Percentiles rank a stretch among this genome's conserved stretches.
These are phyloP conservation scores for Hesperia comma DNA, from an alignment of 2,888 invertebrate genomes.

Conservation along the genomic window DNA sequence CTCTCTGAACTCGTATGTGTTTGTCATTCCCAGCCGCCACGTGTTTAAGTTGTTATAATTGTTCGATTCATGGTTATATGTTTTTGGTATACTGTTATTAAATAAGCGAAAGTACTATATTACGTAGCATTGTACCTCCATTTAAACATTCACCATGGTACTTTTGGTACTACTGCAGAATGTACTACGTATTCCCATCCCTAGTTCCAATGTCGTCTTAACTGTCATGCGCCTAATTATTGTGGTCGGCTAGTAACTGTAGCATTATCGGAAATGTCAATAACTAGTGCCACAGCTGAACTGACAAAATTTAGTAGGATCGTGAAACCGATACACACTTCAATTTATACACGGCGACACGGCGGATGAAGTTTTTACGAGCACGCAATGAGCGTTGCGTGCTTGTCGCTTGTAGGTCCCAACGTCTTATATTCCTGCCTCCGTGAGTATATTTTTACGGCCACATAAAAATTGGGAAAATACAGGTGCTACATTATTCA, in stretches of 20 bases:
- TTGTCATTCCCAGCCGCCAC: too few species aligned
- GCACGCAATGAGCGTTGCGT: conserved; percentile 25
- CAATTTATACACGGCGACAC: conserved; percentile 23
- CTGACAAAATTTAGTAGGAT: conserved; percentile 18
- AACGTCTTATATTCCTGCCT: conserved; percentile 16
- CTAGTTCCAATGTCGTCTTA: too few species aligned
- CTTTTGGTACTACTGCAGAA: too few species aligned
- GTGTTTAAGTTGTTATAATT: too few species aligned
- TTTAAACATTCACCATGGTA: too few species aligned
- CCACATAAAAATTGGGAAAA: conserved; percentile 29
- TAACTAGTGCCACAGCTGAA: neutral
- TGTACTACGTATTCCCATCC: too few species aligned
- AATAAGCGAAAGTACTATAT: too few species aligned
- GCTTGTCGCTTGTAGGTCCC: conserved; percentile 22
- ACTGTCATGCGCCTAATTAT: too few species aligned
- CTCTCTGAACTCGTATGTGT: too few species aligned
- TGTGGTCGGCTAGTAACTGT: neutral
- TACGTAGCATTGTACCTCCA: too few species aligned
- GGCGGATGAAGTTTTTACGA: conserved; percentile 31
- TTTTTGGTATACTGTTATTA: too few species aligned
- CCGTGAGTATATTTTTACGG: conserved; percentile 28
- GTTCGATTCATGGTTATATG: too few species aligned
- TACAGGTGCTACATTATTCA: conserved; percentile 36
- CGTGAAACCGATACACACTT: conserved; percentile 21
- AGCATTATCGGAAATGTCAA: neutral